These are phyloP conservation scores for Formica selysi DNA, from an alignment of 1,140 invertebrate species.

Conservation along the genomic window DNA sequence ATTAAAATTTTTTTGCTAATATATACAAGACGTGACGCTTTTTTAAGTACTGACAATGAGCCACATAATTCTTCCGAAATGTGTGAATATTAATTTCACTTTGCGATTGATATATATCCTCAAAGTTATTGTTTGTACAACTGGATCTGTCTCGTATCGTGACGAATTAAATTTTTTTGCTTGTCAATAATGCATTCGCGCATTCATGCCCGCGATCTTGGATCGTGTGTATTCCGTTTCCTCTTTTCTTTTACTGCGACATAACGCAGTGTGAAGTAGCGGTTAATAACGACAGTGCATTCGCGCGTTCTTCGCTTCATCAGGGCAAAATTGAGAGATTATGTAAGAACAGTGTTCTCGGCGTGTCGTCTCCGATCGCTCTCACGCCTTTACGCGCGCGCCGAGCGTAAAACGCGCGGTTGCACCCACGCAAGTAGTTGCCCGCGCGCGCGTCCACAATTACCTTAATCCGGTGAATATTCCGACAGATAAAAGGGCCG, in stretches of 20 bases:
- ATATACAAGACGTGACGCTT: neutral
- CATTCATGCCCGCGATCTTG: neutral
- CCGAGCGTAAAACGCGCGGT: conserved; percentile 69
- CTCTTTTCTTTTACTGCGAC: neutral
- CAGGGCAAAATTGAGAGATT: conserved; percentile 50
- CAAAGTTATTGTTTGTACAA: conserved; percentile 37
- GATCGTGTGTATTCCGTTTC: neutral
- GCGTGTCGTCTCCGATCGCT: conserved; percentile 66
- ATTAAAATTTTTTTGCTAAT: conserved; percentile 1
- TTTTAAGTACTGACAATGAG: neutral
- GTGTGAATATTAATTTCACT: conserved; percentile 18
- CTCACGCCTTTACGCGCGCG: conserved; percentile 77
- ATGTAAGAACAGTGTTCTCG: conserved; percentile 44
- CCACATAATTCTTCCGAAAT: neutral
- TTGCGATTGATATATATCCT: neutral
- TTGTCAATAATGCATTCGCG: neutral
- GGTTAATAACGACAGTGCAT: neutral
- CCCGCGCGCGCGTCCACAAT: conserved; percentile 76
- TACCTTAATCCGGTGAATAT: conserved; percentile 86
- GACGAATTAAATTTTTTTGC: neutral
- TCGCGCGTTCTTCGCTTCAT: neutral
- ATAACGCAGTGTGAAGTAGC: neutral
- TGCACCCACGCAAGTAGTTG: conserved; percentile 62
- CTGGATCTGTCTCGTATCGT: neutral
- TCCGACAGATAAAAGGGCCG: conserved; percentile 80